Base-by-base conservation (phyloP, 2,888 invertebrate species). In the Pandemis cinnamomeana region DNA sequence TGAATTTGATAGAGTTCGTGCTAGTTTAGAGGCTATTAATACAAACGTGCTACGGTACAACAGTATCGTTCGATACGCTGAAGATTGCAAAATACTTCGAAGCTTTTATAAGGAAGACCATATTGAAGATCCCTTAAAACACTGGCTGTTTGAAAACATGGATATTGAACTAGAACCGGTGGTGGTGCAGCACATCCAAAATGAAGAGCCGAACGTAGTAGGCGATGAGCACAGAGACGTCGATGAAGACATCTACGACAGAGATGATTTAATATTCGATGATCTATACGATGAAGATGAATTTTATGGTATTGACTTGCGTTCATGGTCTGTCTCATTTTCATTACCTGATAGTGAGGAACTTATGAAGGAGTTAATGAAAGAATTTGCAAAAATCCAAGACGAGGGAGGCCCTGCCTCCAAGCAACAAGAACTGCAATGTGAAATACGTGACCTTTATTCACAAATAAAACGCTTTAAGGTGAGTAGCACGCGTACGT, bases 61-160 rank as follows among this genome's bases (percentile, higher is more conserved):
- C 2, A 78, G 53, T 41, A 63, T 86, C 13, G 67, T 58, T 63
- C 62, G 63, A 0, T 79, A 81, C 53, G 76, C 83, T 48, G 79
- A 79, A 8, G 83, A 84, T 72, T 74, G 83, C 55, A 2, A 55
- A 36, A 51, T 78, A 15, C 77, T 90, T 2, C 67, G 15, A 0
- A 8, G 76, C 36, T 84, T 79, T 76, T 89, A 88, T 71, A 48
- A 71, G 41, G 60, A n/a, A n/a, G 58, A 6, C 10, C 7, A n/a
- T 2, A n/a, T 55, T 7, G 7, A 75, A 46, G 86, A 87, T 75
- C 84, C 84, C 0, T 79, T 91, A 72, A 76, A 74, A 36, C 72
- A 80, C 66, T 91, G 91, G 91, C 82, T 91, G 62, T 89, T 91
- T 80, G 87, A 88, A 76, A 64, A 83, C 51, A 62, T 81, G 13